Evolutionary conservation across 2,113 vertebrate species (phyloP).

Genomic region (Cairina moschata): DNA sequence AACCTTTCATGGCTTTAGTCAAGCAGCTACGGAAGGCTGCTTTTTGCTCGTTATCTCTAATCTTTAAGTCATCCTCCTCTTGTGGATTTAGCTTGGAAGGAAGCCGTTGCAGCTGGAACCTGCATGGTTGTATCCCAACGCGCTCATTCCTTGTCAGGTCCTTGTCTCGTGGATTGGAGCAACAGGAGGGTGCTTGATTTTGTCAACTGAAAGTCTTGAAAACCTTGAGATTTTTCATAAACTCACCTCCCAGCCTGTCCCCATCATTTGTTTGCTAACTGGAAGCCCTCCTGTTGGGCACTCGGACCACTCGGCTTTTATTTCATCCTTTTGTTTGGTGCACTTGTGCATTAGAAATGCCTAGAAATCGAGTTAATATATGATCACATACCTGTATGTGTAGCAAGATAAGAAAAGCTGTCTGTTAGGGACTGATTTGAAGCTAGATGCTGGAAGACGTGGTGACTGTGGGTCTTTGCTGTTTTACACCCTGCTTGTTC

Average conservation of each 20-base stretch:
- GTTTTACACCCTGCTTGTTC: neutral
- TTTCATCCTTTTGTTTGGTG: neutral
- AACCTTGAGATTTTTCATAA: neutral
- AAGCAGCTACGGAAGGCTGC: neutral
- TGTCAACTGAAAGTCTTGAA: neutral
- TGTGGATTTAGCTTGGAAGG: neutral
- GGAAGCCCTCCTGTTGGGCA: neutral
- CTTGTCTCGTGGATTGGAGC: neutral
- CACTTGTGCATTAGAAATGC: accelerated
- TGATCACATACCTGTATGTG: accelerated
- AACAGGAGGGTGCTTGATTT: neutral
- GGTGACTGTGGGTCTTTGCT: neutral
- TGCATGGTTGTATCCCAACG: neutral
- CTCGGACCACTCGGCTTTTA: neutral
- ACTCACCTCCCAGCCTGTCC: neutral
- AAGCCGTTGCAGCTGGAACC: neutral
- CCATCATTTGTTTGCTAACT: accelerated
- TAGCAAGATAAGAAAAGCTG: neutral
- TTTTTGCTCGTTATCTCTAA: neutral
- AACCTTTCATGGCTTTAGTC: neutral
- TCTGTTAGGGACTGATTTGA: neutral
- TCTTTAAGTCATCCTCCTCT: neutral
- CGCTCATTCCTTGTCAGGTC: neutral
- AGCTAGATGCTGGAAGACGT: neutral
- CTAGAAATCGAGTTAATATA: neutral